A percentile compares a stretch with the other conserved stretches of the same genome.
Conservation (phyloP, 2,797 vertebrate genomes). For the Tenualosa ilisha region DNA sequence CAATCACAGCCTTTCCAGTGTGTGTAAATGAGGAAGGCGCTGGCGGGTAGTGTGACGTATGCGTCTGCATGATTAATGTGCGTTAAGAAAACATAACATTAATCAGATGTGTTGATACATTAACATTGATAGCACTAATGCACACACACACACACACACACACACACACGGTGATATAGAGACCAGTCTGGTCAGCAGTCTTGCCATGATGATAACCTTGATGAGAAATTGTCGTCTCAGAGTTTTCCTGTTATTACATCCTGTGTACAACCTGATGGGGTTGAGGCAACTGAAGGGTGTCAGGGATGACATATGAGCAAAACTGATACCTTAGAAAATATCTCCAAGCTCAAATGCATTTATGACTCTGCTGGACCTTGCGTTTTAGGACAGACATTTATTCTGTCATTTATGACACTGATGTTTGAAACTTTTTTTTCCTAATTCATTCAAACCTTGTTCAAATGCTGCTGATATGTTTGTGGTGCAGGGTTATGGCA, state of each 20-base stretch:
- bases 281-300: neutral
- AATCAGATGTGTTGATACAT: too few species aligned
- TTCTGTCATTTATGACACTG: neutral
- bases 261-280: slow-evolving; percentile 33
- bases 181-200: slow-evolving; percentile 51
- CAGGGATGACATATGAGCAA: neutral
- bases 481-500: neutral
- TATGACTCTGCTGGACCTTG: neutral
- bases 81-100: too few species aligned
- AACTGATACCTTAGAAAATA: neutral
- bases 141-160: too few species aligned
- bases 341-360: neutral
- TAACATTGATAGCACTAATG: too few species aligned
- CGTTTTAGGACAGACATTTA: neutral
- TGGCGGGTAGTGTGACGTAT: too few species aligned
- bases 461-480: neutral
- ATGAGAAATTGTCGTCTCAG: slow-evolving; percentile 47
- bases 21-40: too few species aligned
- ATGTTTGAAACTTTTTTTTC: neutral
- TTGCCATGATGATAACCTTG: slow-evolving; percentile 37
- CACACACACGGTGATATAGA: slow-evolving; percentile 47
- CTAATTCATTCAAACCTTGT: neutral
- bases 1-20: too few species aligned
- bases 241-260: slow-evolving; percentile 53
- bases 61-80: too few species aligned